Evolutionary conservation across 2,888 invertebrate species (phyloP).

Genomic region (Capitulum mitella): DNA sequence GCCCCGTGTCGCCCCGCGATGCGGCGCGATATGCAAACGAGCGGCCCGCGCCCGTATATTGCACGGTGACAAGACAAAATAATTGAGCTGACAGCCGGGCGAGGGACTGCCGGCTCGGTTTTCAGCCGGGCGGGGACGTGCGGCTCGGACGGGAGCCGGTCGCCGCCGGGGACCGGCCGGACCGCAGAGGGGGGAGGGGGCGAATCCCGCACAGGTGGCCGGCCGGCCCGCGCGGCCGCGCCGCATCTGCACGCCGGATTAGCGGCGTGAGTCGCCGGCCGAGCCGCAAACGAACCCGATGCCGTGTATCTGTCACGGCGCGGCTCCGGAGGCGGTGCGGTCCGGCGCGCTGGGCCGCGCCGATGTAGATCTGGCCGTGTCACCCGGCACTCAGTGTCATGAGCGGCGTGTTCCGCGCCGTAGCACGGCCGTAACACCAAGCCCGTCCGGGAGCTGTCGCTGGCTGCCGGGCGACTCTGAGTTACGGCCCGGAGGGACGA

Average conservation of each 20-base stretch:
- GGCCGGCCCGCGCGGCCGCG: background rate
- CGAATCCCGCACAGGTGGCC: background rate
- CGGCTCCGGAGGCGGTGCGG: too few relatives aligned
- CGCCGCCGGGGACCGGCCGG: too few relatives aligned
- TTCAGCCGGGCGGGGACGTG: background rate
- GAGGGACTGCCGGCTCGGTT: conserved; percentile 10
- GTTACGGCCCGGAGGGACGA: too few relatives aligned
- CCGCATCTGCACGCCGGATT: background rate
- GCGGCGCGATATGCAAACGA: conserved; percentile 4
- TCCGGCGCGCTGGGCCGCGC: too few relatives aligned
- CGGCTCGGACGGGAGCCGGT: too few relatives aligned
- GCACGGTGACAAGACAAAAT: conserved; percentile 17
- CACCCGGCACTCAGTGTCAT: too few relatives aligned
- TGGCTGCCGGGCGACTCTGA: too few relatives aligned
- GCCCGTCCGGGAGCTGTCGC: background rate
- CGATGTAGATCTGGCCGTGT: too few relatives aligned
- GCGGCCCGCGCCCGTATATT: background rate
- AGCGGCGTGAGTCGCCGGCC: background rate
- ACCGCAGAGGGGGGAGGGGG: too few relatives aligned
- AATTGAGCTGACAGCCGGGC: conserved; percentile 1
- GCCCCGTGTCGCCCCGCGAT: background rate
- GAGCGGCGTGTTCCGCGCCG: too few relatives aligned
- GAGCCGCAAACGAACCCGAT: background rate
- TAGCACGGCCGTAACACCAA: too few relatives aligned
- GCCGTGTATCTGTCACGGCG: background rate